Evolutionary conservation across 2,797 vertebrate genomes (phyloP).

Genomic region (Anguilla obscura): DNA sequence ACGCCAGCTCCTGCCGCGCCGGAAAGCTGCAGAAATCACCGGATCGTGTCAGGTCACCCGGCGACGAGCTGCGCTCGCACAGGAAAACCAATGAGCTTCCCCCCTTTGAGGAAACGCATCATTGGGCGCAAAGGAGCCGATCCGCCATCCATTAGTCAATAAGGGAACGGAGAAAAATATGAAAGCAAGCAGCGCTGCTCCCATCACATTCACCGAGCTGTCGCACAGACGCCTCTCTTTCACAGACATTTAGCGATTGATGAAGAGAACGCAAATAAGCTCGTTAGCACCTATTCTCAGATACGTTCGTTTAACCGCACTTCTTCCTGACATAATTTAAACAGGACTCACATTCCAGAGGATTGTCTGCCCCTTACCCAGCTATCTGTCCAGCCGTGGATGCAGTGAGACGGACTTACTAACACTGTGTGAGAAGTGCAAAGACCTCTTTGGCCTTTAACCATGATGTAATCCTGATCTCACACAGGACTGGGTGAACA

Average conservation of each 20-base stretch:
- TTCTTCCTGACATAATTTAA: background rate
- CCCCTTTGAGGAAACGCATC: slow-evolving; percentile 1
- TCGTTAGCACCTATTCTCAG: background rate
- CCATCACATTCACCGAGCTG: background rate
- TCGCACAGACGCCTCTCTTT: background rate
- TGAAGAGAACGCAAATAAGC: background rate
- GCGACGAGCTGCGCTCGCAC: background rate
- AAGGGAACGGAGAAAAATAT: background rate
- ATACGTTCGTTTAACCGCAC: too few relatives aligned
- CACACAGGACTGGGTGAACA: background rate
- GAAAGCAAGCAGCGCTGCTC: background rate
- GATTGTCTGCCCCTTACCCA: background rate
- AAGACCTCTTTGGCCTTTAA: background rate
- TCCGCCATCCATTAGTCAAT: background rate
- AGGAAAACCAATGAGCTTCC: background rate
- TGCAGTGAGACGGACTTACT: background rate
- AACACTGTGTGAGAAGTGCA: background rate
- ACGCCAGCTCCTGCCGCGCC: background rate
- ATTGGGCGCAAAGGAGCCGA: background rate
- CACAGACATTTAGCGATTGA: background rate
- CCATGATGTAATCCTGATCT: background rate
- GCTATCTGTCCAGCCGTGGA: background rate
- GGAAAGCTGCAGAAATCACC: background rate
- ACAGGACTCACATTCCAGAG: background rate
- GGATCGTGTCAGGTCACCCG: slow-evolving; percentile 5